Evolutionary conservation across 1,140 invertebrate species (phyloP).

Genomic region (Melipona quadrifasciata): DNA sequence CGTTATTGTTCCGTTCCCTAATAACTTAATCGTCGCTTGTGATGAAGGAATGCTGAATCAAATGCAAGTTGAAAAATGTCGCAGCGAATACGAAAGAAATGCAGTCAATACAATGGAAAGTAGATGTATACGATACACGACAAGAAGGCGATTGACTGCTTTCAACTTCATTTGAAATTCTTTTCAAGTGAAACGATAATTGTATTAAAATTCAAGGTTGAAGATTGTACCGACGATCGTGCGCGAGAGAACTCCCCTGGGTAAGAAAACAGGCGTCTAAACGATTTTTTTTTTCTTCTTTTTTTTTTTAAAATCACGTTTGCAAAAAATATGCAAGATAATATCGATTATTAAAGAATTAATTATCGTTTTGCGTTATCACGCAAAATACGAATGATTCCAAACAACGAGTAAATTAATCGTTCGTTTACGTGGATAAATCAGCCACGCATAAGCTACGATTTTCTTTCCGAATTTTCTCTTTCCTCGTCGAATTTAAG

Average conservation of each 20-base stretch:
- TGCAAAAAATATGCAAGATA: neutral
- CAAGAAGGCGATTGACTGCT: neutral
- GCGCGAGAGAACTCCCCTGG: neutral
- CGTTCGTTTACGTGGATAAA: too few relatives aligned
- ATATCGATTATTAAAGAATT: neutral
- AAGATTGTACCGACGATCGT: neutral
- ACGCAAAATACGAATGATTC: neutral
- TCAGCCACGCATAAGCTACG: too few relatives aligned
- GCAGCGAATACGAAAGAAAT: constrained; percentile 33
- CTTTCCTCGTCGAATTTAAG: too few relatives aligned
- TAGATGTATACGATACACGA: constrained; percentile 8
- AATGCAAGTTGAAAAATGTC: neutral
- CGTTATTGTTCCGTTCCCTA: neutral
- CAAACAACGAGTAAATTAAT: too few relatives aligned
- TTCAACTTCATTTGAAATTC: neutral
- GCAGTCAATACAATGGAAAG: constrained; percentile 21
- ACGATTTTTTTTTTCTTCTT: neutral
- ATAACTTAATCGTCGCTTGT: neutral
- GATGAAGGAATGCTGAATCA: neutral
- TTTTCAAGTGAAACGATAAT: neutral
- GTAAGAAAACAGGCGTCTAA: neutral
- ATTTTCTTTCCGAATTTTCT: too few relatives aligned
- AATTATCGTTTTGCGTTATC: neutral
- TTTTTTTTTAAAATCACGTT: too few relatives aligned
- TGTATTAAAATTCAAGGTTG: constrained; percentile 2